These are phyloP conservation scores for Danio choprae DNA, from an alignment of 2,797 vertebrate species.

Conservation along the genomic window DNA sequence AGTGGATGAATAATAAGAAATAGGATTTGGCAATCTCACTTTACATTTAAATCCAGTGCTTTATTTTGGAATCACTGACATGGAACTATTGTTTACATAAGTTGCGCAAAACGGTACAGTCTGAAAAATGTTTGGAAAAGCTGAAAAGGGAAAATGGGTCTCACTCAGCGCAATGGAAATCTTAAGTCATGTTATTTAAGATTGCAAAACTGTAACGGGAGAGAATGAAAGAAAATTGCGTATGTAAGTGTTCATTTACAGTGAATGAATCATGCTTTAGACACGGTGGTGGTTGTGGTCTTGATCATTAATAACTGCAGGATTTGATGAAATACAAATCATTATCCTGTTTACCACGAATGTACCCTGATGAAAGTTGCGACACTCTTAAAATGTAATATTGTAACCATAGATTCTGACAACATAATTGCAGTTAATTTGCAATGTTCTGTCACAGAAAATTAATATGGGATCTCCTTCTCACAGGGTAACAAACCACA, in stretches of 20 bases:
- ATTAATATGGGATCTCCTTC: not conserved
- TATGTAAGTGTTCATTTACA: conserved; percentile 19
- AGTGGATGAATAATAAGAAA: conserved; percentile 47
- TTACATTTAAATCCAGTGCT: conserved; percentile 40
- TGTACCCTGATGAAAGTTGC: not conserved
- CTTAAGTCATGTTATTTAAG: not conserved
- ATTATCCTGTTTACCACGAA: not conserved
- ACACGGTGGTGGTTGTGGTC: not conserved
- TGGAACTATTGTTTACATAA: conserved; percentile 34
- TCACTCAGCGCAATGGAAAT: conserved; percentile 19
- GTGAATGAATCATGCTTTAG: conserved; percentile 34
- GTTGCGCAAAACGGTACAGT: not conserved
- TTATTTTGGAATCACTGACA: conserved; percentile 37
- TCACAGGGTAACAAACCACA: not conserved
- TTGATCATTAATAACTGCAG: conserved; percentile 11
- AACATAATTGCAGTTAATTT: not conserved
- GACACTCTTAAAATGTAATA: not conserved
- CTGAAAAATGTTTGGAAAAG: conserved; percentile 3
- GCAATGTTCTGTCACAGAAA: not conserved
- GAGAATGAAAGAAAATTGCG: conserved; percentile 18
- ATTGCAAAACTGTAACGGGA: conserved; percentile 17
- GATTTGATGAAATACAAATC: not conserved
- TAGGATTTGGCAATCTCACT: conserved; percentile 43
- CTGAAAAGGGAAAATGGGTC: conserved; percentile 5
- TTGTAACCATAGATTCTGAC: not conserved